A percentile compares a stretch with the other conserved stretches of the same genome.
These are phyloP conservation scores for Sebastes kiyomatsui DNA, from an alignment of 2,797 vertebrate species.

Conservation along the genomic window DNA sequence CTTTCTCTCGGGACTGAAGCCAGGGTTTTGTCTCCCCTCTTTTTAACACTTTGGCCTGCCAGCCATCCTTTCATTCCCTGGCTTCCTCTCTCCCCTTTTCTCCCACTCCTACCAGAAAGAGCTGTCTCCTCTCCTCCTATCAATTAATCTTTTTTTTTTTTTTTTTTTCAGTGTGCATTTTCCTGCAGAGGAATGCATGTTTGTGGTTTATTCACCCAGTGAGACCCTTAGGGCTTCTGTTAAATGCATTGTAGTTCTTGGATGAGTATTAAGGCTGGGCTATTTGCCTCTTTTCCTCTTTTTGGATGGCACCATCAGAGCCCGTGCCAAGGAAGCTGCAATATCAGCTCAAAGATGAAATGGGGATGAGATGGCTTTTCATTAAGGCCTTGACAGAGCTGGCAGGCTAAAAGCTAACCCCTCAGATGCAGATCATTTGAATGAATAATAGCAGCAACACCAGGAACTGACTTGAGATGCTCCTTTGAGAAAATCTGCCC, in stretches of 20 bases:
- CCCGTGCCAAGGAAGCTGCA: conserved; percentile 29
- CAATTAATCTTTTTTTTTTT: conserved; percentile 67
- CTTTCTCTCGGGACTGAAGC: conserved; percentile 67
- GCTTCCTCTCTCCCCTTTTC: conserved; percentile 44
- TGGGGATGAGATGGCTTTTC: conserved; percentile 25
- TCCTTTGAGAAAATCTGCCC: neutral
- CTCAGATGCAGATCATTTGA: neutral
- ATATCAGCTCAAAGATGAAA: conserved; percentile 26
- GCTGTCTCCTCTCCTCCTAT: conserved; percentile 69
- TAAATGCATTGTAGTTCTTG: conserved; percentile 61
- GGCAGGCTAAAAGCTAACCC: neutral
- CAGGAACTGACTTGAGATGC: neutral
- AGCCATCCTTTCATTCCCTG: conserved; percentile 69
- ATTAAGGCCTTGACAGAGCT: neutral
- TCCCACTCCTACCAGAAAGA: conserved; percentile 50
- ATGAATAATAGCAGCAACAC: conserved; percentile 11
- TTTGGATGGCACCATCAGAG: conserved; percentile 53
- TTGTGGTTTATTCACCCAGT: conserved; percentile 70
- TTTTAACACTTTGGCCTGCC: conserved; percentile 70
- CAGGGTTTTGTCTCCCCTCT: conserved; percentile 69
- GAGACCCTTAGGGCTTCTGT: conserved; percentile 65
- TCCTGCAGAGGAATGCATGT: conserved; percentile 65
- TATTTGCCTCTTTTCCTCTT: conserved; percentile 30
- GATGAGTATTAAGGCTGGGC: conserved; percentile 40
- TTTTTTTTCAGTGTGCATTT: conserved; percentile 43